A percentile compares a stretch with the other conserved stretches of the same genome.
phyloP scores from a whole-genome alignment of 2,888 invertebrate genomes.

The Apotomis turbidana region DNA sequence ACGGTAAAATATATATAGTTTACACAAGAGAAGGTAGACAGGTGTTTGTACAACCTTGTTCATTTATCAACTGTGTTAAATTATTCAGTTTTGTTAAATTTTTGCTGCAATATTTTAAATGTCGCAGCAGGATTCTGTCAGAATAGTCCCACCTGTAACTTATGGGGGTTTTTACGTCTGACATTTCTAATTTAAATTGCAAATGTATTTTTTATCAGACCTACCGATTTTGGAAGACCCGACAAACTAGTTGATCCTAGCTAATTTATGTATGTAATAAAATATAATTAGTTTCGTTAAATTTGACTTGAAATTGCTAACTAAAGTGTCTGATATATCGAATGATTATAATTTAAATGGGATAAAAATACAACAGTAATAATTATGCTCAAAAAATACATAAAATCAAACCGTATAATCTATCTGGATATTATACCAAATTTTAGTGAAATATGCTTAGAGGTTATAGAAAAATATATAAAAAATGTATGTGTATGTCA shows the following conservation, averaged over 20 bases:
- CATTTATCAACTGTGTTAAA: too few relatives aligned
- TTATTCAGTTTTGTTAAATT: neutral
- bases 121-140: neutral
- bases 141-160: constrained; percentile 9
- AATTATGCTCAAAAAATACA: too few relatives aligned
- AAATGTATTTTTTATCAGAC: constrained; percentile 20
- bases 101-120: neutral
- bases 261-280: constrained; percentile 12
- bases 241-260: constrained; percentile 12
- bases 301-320: constrained; percentile 9
- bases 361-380: too few relatives aligned
- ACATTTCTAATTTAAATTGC: constrained; percentile 20
- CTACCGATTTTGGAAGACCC: neutral
- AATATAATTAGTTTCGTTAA: constrained; percentile 12
- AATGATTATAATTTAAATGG: neutral
- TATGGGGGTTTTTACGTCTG: constrained; percentile 12
- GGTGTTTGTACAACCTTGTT: too few relatives aligned
- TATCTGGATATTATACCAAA: too few relatives aligned
- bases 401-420: too few relatives aligned
- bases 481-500: too few relatives aligned
- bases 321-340: neutral
- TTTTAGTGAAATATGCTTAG: too few relatives aligned
- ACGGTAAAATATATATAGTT: too few relatives aligned
- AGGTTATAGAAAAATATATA: too few relatives aligned
- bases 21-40: too few relatives aligned